A percentile compares a stretch with the other conserved stretches of the same genome.
phyloP scores from a whole-genome alignment of 2,797 vertebrate genomes.

The Sebastes hubbsi region DNA sequence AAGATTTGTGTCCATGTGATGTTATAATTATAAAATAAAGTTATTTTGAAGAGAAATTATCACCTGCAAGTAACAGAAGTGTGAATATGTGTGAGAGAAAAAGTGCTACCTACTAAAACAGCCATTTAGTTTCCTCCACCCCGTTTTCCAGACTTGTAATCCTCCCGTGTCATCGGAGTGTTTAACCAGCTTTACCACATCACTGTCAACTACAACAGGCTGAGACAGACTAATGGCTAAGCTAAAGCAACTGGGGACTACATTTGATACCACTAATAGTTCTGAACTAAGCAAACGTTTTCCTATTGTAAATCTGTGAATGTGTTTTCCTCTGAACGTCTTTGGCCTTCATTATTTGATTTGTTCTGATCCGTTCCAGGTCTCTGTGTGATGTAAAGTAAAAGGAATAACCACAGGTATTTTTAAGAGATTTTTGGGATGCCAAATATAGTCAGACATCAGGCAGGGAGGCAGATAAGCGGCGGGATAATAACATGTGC shows the following conservation, averaged over 20 bases:
- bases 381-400: conserved; percentile 8
- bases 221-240: conserved; percentile 10
- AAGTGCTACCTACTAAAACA: conserved; percentile 61
- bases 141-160: conserved; percentile 74
- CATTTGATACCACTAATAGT: background rate
- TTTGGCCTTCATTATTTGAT: conserved; percentile 1
- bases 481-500: background rate
- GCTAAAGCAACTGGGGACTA: background rate
- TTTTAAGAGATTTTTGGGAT: conserved; percentile 24
- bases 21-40: conserved; percentile 50
- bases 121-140: conserved; percentile 57
- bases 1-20: background rate
- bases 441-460: conserved; percentile 21
- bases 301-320: background rate
- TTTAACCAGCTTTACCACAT: conserved; percentile 55
- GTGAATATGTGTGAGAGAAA: conserved; percentile 9
- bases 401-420: conserved; percentile 28
- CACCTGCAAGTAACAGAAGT: background rate
- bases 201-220: conserved; percentile 29
- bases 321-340: conserved; percentile 6
- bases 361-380: conserved; percentile 22
- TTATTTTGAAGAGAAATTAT: conserved; percentile 27
- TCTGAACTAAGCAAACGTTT: background rate
- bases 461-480: conserved; percentile 2
- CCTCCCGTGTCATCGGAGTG: conserved; percentile 54